Conservation (phyloP, 2,888 invertebrate species). For the Rhimphoctona megacephalus region DNA sequence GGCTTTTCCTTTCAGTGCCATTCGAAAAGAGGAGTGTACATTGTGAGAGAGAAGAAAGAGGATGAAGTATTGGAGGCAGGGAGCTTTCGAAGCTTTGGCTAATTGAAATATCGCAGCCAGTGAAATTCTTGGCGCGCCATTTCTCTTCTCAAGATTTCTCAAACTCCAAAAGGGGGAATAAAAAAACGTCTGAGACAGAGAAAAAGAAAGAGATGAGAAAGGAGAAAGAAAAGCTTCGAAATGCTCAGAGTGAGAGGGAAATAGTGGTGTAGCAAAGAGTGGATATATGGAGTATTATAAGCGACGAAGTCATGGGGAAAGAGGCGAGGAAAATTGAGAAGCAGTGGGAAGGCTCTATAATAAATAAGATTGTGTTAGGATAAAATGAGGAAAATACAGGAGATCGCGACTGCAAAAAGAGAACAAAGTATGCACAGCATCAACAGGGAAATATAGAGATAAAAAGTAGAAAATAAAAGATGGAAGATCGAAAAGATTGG, state of each 20-base stretch:
- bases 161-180: conserved; percentile 47
- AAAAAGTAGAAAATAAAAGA: conserved; percentile 55
- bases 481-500: conserved; percentile 60
- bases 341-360: conserved; percentile 17
- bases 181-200: conserved; percentile 67
- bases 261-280: conserved; percentile 39
- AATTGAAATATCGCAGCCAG: conserved; percentile 84
- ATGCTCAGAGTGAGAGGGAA: conserved; percentile 54
- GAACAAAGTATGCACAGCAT: background rate
- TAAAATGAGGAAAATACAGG: conserved; percentile 51
- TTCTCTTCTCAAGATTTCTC: conserved; percentile 66
- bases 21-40: conserved; percentile 76
- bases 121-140: conserved; percentile 81
- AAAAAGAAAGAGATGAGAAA: conserved; percentile 57
- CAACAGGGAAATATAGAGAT: background rate
- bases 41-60: conserved; percentile 33
- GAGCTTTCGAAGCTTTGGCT: conserved; percentile 74
- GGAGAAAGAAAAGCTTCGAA: conserved; percentile 58
- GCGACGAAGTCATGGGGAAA: conserved; percentile 42
- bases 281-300: conserved; percentile 60
- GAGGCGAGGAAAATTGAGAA: conserved; percentile 20
- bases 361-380: conserved; percentile 52
- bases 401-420: background rate
- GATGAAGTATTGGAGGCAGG: conserved; percentile 33
- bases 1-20: conserved; percentile 76